These are phyloP conservation scores for Mnemiopsis leidyi DNA, from an alignment of 37 sponge, comb jelly and placozoan species.

Conservation along the genomic window DNA sequence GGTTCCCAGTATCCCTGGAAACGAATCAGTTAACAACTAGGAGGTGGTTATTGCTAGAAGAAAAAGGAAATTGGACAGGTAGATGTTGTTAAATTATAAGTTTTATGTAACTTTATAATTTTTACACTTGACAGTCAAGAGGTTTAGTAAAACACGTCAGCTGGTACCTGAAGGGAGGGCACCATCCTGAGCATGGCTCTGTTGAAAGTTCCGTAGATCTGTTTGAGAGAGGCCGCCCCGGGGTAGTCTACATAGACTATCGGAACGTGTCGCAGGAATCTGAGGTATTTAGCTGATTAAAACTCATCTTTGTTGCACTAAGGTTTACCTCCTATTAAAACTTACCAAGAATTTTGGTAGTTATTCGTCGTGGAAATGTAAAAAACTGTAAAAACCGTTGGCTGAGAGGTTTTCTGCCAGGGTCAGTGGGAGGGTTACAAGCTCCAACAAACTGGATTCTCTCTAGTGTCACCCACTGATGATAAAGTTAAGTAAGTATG, in stretches of 20 bases:
- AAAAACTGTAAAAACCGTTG: conserved; percentile 73
- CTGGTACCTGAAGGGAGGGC: conserved; percentile 73
- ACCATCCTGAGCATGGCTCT: conserved; percentile 91
- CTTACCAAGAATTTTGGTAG: no score
- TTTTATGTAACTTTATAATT: no score
- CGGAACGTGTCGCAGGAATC: conserved; percentile 96
- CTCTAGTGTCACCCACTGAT: conserved; percentile 84
- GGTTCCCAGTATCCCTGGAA: conserved; percentile 79
- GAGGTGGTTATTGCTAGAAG: no score
- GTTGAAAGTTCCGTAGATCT: conserved; percentile 99
- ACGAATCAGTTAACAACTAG: not conserved
- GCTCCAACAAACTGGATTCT: conserved; percentile 97
- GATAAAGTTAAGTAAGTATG: not conserved
- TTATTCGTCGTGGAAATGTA: no score
- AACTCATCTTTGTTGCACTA: no score
- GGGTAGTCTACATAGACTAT: conserved; percentile 99
- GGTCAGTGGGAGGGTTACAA: conserved; percentile 97
- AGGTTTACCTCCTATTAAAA: no score
- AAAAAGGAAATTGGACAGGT: no score
- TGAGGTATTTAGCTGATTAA: no score
- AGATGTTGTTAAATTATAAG: no score
- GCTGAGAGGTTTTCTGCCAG: conserved; percentile 89
- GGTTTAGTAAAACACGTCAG: not conserved
- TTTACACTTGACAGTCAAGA: no score
- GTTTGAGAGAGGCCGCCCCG: conserved; percentile 82